phyloP scores from a whole-genome alignment of 2,888 invertebrate genomes.

The Eupithecia vulgata region DNA sequence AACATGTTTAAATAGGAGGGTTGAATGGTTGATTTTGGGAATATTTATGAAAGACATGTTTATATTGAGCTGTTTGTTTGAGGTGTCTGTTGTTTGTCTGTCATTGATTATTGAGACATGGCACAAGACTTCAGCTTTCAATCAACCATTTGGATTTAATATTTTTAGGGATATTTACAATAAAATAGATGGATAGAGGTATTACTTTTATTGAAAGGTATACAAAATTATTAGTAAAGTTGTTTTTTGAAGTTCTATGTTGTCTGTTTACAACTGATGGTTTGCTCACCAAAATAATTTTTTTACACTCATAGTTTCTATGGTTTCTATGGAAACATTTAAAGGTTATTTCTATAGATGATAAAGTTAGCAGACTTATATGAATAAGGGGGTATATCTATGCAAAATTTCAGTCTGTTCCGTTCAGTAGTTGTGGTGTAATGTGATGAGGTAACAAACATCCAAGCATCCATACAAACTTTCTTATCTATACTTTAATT shows the following conservation, averaged over 20 bases:
- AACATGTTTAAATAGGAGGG: slow-evolving; percentile 1
- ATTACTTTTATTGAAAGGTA: too few relatives aligned
- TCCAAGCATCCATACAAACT: too few relatives aligned
- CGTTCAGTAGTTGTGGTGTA: neutral
- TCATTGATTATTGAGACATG: neutral
- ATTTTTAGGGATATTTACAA: neutral
- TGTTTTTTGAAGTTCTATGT: too few relatives aligned
- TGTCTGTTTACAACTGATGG: too few relatives aligned
- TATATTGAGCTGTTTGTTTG: neutral
- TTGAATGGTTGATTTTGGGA: neutral
- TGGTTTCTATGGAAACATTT: neutral
- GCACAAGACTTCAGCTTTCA: neutral
- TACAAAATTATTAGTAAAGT: too few relatives aligned
- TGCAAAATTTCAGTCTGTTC: too few relatives aligned
- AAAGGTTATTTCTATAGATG: neutral
- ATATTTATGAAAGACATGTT: neutral
- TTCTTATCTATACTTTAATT: too few relatives aligned
- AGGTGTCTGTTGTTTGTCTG: neutral
- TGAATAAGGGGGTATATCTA: too few relatives aligned
- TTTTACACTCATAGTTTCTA: too few relatives aligned
- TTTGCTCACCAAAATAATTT: too few relatives aligned
- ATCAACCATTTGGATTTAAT: neutral
- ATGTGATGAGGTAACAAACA: too few relatives aligned
- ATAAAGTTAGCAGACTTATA: too few relatives aligned
- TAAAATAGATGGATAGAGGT: neutral